Percentiles rank a stretch among this genome's conserved stretches.
Conservation (phyloP, 2,888 invertebrate genomes). For the Nephrotoma guestfalica region DNA sequence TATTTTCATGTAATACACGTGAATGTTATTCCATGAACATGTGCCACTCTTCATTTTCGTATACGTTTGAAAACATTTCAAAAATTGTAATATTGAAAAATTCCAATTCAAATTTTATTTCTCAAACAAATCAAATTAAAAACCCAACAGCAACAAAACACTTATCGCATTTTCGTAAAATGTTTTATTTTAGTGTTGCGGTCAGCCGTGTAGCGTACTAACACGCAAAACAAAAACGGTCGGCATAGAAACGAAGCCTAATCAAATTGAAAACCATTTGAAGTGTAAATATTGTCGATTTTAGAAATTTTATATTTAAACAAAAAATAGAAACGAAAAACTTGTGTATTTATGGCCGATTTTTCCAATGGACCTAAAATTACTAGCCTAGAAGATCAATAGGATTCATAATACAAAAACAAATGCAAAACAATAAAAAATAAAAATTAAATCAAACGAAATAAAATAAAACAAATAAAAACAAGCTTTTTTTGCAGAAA, state of each 20-base stretch:
- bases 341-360: background rate
- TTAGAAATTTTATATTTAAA: background rate
- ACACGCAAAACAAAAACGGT: background rate
- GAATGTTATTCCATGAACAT: background rate
- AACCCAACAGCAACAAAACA: background rate
- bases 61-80: background rate
- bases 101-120: background rate
- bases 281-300: background rate
- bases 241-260: background rate
- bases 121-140: background rate
- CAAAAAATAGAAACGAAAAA: background rate
- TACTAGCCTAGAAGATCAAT: background rate
- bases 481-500: background rate
- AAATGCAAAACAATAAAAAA: background rate
- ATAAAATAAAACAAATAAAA: background rate
- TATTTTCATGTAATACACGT: too few species aligned
- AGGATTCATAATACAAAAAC: background rate
- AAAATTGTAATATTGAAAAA: background rate
- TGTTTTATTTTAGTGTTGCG: background rate
- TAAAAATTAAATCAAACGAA: background rate
- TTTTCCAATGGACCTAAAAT: background rate
- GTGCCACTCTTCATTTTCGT: background rate
- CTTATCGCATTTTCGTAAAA: background rate
- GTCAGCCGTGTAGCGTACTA: background rate
- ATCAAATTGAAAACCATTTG: background rate